Base-by-base conservation (phyloP, 2,113 vertebrate species). In the Pongo abelii region DNA sequence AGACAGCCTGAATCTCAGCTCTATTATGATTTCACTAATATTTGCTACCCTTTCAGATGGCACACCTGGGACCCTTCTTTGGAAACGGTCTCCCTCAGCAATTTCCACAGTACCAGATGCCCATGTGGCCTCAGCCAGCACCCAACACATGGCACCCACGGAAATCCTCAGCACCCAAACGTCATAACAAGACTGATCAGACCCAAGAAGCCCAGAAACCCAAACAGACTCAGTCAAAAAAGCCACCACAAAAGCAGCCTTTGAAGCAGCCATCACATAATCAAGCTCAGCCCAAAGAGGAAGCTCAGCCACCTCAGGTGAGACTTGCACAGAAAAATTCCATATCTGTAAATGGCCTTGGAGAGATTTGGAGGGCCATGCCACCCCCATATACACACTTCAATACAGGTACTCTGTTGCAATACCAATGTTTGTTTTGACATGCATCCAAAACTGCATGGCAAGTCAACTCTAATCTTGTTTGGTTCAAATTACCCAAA, bases 61-160 rank as follows among this genome's bases (percentile, higher is more conserved):
- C 69, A 85, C 97, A 88, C 0, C 78, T 98, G 77, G n/a, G 96
- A 30, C 96, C 97, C 32, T 59, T 93, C 14, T 97, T 86, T 5
- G 92, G 96, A 88, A 95, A 92, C 8, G 93, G 97, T 25, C 40
- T 94, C 11, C 97, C 94, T 13, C 96, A 90, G 38, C 43, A 78
- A 13, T 98, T 97, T 80, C 94, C 96, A 2, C 94, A 85, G 80
- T 87, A 84, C 81, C 98, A 97, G 46, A 96, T 98, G 94, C 96
- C 97, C 75, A 78, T 95, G 86, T 98, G 96, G 94, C 97, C 98
- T 64, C 97, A 96, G 38, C 97, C 96, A 48, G 89, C 95, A 86
- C 97, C 96, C 7, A 75, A 77, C 7, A 55, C 18, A 0, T 91
- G 95, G 89, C 92, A 13, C 8, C 88, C 92, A 57, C 64, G 97